Percentiles rank a stretch among this genome's conserved stretches.
These are phyloP conservation scores for Erethizon dorsatum DNA, from an alignment of 2,797 vertebrate genomes.

Conservation along the genomic window DNA sequence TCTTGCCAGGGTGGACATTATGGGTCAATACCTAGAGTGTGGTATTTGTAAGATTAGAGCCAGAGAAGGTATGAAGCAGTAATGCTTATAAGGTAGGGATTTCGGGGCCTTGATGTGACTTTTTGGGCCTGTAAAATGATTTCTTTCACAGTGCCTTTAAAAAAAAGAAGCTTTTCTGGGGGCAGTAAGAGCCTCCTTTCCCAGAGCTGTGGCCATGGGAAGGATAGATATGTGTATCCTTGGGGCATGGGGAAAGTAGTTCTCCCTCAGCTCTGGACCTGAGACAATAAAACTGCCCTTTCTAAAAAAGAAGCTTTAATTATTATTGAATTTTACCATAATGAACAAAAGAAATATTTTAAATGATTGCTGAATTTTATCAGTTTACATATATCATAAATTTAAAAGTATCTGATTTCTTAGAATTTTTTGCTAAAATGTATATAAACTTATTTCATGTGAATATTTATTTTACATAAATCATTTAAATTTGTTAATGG, in stretches of 20 bases:
- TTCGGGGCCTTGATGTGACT: neutral
- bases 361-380: conserved; percentile 42
- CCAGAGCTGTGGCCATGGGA: neutral
- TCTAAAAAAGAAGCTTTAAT: conserved; percentile 10
- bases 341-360: conserved; percentile 13
- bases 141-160: conserved; percentile 11
- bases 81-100: neutral
- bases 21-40: neutral
- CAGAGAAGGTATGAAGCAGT: neutral
- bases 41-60: neutral
- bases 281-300: conserved; percentile 80
- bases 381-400: neutral
- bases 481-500: neutral
- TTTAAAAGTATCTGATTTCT: conserved; percentile 25
- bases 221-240: conserved; percentile 41
- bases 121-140: neutral
- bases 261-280: conserved; percentile 22
- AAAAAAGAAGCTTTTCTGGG: neutral
- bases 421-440: conserved; percentile 16
- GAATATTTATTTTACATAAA: conserved; percentile 29
- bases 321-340: conserved; percentile 34
- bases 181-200: conserved; percentile 6
- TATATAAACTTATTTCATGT: conserved; percentile 27
- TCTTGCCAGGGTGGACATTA: neutral
- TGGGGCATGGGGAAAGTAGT: neutral